Evolutionary conservation across 2,888 invertebrate genomes (phyloP), one percentile per base, ranked within the genome.

Genomic region (Dasypolia templi): DNA sequence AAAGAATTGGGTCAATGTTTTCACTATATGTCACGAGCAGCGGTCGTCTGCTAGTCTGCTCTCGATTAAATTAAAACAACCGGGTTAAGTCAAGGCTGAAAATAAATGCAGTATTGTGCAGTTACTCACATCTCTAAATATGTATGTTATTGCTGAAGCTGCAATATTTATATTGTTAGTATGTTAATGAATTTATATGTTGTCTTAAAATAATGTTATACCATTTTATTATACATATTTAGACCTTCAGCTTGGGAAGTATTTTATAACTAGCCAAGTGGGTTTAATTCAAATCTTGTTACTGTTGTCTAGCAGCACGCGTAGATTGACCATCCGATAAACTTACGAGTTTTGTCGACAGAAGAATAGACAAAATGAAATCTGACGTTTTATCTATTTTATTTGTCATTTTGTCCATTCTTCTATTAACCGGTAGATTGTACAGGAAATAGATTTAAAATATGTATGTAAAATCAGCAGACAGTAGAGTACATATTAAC

Each of bases 1-100:
- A 51, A 1, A 2, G 12, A 83, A 79, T 19, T 53, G 32, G 83
- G 83, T 65, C 59, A 83, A 39, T 78, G 59, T 46, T n/a, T n/a
- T 6, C 44, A 67, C 5, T 67, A 63, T 67, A 26, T 68, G 75
- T 67, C 67, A 77, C 44, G 46, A 32, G 62, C 32, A 64, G 42
- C 26, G 55, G 3, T 32, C 29, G 3, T 32, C 29, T 44, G 51
- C 12, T 46, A 39, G n/a, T 32, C 42, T 51, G 62, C 42, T 58
- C 51, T n/a, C 42, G 32, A 62, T 22, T 49, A 29, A 51, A 82
- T 61, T 55, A 19, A 65, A 53, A 59, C 35, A 64, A 77, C 77
- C 51, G 32, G 71, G 79, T 79, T 82, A 61, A 12, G 42, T 46
- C 14, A 12, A 35, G 14, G 26, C n/a, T 70, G 22, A 65, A 62